Evolutionary conservation across 2,888 invertebrate genomes (phyloP).

Genomic region (Ophion slaviceki): DNA sequence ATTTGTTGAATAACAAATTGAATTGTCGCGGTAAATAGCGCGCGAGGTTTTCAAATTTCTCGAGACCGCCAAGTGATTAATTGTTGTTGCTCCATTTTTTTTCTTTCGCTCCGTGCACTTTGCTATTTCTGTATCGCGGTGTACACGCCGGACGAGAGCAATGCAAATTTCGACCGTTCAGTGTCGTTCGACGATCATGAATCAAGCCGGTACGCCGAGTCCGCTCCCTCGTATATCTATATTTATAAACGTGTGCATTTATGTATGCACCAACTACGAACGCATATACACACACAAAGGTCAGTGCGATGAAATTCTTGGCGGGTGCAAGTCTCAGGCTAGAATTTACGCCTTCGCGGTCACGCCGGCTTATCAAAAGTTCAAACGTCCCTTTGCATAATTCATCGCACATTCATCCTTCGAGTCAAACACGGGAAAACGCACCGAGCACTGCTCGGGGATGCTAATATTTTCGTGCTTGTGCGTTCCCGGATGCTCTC

Average conservation of each 20-base stretch:
- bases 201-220: constrained; percentile 67
- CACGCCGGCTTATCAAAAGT: constrained; percentile 77
- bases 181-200: constrained; percentile 63
- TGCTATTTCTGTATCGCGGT: constrained; percentile 33
- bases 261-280: not conserved
- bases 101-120: not conserved
- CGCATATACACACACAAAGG: constrained; percentile 67
- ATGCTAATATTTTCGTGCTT: constrained; percentile 37
- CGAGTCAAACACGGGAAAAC: constrained; percentile 58
- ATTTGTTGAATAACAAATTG: constrained; percentile 1
- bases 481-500: constrained; percentile 17
- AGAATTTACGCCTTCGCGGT: constrained; percentile 67
- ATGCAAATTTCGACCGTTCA: constrained; percentile 65
- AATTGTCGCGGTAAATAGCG: not conserved
- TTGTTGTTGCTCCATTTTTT: constrained; percentile 2
- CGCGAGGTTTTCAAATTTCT: not conserved
- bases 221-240: constrained; percentile 7
- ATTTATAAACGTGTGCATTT: not conserved
- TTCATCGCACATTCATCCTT: constrained; percentile 75
- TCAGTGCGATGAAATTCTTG: constrained; percentile 71
- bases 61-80: constrained; percentile 14
- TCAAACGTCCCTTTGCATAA: constrained; percentile 78
- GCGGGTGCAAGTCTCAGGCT: constrained; percentile 69
- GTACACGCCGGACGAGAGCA: constrained; percentile 35
- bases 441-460: constrained; percentile 24